A percentile compares a stretch with the other conserved stretches of the same genome.
Evolutionary conservation across 2,797 vertebrate species (phyloP).

Genomic region (Emys orbicularis): DNA sequence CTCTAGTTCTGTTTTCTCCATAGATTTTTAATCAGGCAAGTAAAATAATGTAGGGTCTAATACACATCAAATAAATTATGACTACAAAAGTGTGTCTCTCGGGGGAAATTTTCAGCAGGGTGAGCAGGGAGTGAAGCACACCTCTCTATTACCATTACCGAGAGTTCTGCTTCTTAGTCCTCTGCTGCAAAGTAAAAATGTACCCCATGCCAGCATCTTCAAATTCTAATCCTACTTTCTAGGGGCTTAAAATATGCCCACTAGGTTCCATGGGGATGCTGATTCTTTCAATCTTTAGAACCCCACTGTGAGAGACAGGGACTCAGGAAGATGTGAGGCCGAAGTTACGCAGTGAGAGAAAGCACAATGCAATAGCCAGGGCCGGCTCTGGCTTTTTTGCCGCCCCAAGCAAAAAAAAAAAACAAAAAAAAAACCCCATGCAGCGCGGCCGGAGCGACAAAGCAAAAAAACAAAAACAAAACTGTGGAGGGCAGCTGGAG

Average conservation of each 20-base stretch:
- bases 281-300: neutral
- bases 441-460: too few relatives aligned
- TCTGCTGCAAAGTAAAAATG: neutral
- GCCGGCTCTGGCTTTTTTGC: too few relatives aligned
- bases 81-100: neutral
- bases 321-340: neutral
- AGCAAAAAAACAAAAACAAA: too few relatives aligned
- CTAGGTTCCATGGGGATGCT: neutral
- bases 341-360: neutral
- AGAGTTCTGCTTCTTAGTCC: neutral
- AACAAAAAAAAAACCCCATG: too few relatives aligned
- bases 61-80: conserved; percentile 51
- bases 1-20: neutral
- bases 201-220: neutral
- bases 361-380: neutral
- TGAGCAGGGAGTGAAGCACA: conserved; percentile 20
- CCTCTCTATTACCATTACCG: neutral
- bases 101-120: conserved; percentile 12
- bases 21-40: conserved; percentile 59
- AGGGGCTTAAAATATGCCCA: accelerated
- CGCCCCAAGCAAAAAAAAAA: too few relatives aligned
- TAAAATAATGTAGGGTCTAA: neutral
- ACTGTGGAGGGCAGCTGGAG: too few relatives aligned
- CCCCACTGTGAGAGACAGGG: neutral
- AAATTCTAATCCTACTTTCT: neutral